Evolutionary conservation across 1,140 invertebrate species (phyloP).

Genomic region (Drosophila cardini): DNA sequence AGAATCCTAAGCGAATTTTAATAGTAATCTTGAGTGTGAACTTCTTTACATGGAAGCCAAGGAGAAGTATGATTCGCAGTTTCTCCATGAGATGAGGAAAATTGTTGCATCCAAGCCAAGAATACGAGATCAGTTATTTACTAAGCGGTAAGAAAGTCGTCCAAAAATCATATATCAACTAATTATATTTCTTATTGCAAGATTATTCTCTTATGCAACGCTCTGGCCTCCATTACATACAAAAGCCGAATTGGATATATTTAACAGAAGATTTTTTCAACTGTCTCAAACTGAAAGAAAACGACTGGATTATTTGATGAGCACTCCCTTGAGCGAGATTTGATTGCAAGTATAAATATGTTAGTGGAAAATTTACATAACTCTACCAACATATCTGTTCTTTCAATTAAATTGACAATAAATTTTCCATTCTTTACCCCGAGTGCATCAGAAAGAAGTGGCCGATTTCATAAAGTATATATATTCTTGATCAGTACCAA

Average conservation of each 20-base stretch:
- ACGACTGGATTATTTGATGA: constrained; percentile 54
- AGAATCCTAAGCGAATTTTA: background rate
- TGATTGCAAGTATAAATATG: constrained; percentile 33
- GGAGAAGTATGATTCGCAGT: constrained; percentile 37
- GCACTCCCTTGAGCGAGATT: constrained; percentile 32
- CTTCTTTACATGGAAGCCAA: constrained; percentile 24
- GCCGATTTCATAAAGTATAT: too few species aligned
- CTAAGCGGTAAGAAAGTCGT: constrained; percentile 27
- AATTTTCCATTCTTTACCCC: background rate
- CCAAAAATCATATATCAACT: background rate
- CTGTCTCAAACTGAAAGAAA: constrained; percentile 23
- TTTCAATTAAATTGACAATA: constrained; percentile 10
- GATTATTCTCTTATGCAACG: constrained; percentile 43
- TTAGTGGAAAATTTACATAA: background rate
- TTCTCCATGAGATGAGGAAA: constrained; percentile 36
- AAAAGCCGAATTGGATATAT: constrained; percentile 44
- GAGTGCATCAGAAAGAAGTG: too few species aligned
- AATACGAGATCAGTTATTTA: constrained; percentile 34
- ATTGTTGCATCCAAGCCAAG: constrained; percentile 7
- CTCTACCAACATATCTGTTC: background rate
- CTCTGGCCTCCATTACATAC: constrained; percentile 64
- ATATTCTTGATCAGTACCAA: too few species aligned
- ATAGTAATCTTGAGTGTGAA: constrained; percentile 45
- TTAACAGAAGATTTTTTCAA: constrained; percentile 52
- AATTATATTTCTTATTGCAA: constrained; percentile 6